Base-by-base conservation (phyloP, 2,113 vertebrate species). In the Calcarius ornatus region DNA sequence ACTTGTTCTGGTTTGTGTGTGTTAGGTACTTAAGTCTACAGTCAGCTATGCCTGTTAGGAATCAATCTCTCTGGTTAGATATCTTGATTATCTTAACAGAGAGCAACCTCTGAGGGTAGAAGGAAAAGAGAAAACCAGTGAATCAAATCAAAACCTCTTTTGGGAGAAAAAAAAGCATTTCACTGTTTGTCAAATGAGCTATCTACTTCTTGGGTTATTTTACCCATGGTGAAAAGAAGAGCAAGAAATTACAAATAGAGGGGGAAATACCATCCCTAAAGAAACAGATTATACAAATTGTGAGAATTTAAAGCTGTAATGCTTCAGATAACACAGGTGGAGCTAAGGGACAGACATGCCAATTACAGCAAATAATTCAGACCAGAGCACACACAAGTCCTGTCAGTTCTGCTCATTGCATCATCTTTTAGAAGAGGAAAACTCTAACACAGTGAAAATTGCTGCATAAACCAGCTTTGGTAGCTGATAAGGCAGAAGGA, bases 331-430 rank as follows among this genome's bases (percentile, higher is more conserved):
- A 84, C 5, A 48, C 78, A 83, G 47, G 51, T 63, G 35, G 75
- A 94, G 47, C 48, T 89, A n/a, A 75, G 61, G 47, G 73, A 80
- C 64, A 92, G 48, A 66, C 12, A 23, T 22, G 63, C 13, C 85
- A 92, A 88, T 91, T 93, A 78, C 70, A 93, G 87, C 9, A 65
- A 85, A 90, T 94, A 92, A 94, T 84, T 93, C 82, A 92, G 60
- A 92, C 42, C 81, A 93, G n/a, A 81, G 68, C 35, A 18, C 38
- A 94, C 90, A 82, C 50, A 90, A 88, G 65, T 89, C 48, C 63
- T 81, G 86, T 79, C 94, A 68, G 78, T 81, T 96, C 40, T 86
- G 66, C 33, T 94, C 79, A 59, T 33, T 89, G 91, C 64, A 71
- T 88, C 92, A 65, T 84, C 77, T 90, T 89, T 80, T 47, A 93